Evolutionary conservation across 1,140 invertebrate genomes (phyloP).

Genomic region (Drosophila willistoni): DNA sequence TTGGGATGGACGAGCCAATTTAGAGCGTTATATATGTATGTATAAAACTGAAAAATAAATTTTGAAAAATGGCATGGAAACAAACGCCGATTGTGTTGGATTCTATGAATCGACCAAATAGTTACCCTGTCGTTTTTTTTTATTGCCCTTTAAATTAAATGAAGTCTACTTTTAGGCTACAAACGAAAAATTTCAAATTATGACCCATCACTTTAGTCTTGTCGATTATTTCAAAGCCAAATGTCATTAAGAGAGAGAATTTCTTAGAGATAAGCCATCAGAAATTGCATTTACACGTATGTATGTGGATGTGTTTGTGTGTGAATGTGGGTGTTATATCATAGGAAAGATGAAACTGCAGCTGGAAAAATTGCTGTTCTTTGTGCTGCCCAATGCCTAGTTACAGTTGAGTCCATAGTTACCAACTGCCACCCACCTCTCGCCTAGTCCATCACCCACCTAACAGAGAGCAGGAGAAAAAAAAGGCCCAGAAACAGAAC

Average conservation of each 20-base stretch:
- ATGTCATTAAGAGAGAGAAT: conserved; percentile 39
- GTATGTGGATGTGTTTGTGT: conserved; percentile 24
- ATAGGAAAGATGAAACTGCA: conserved; percentile 74
- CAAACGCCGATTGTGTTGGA: not conserved
- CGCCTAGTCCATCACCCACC: not conserved
- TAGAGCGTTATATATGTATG: conserved; percentile 12
- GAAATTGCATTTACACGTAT: conserved; percentile 29
- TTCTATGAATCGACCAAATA: conserved; percentile 7
- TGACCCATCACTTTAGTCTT: conserved; percentile 13
- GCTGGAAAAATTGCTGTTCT: conserved; percentile 64
- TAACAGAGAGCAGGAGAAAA: not conserved
- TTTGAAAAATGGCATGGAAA: conserved; percentile 49
- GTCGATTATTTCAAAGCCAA: conserved; percentile 48
- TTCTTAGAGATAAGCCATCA: conserved; percentile 66
- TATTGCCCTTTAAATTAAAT: not conserved
- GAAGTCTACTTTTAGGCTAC: not conserved
- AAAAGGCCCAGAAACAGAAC: conserved; percentile 46
- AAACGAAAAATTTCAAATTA: not conserved
- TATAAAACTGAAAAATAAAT: conserved; percentile 32
- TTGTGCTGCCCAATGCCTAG: conserved; percentile 67
- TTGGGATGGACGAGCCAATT: conserved; percentile 11
- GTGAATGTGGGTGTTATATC: conserved; percentile 50
- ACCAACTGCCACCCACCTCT: not conserved
- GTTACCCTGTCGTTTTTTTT: not conserved
- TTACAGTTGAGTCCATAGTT: conserved; percentile 46